A percentile compares a stretch with the other conserved stretches of the same genome.
These are phyloP conservation scores for Lasioglossum baleicum DNA, from an alignment of 1,140 invertebrate genomes.

Conservation along the genomic window DNA sequence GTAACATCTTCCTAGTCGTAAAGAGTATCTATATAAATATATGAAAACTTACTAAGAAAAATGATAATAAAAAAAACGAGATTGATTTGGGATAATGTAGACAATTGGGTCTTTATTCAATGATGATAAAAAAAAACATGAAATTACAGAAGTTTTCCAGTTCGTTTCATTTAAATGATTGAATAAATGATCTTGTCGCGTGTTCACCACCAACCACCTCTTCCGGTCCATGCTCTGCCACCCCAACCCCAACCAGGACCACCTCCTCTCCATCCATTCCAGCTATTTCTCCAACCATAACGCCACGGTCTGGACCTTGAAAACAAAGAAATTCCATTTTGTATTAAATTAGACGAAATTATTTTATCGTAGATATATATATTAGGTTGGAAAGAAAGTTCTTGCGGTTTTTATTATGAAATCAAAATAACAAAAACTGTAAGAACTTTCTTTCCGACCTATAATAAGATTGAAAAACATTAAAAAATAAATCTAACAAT, in stretches of 20 bases:
- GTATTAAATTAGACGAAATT: too few relatives aligned
- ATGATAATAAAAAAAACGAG: neutral
- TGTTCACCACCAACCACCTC: constrained; percentile 6
- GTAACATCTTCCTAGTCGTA: too few relatives aligned
- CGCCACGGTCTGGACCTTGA: constrained; percentile 24
- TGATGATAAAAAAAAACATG: too few relatives aligned
- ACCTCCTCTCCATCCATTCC: constrained; percentile 3
- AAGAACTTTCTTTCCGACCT: too few relatives aligned
- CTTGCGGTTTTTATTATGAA: too few relatives aligned
- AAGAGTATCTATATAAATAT: too few relatives aligned
- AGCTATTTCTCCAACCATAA: neutral
- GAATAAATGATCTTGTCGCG: neutral
- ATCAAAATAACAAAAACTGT: too few relatives aligned
- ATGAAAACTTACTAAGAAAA: too few relatives aligned
- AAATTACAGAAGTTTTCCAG: neutral
- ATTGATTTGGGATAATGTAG: neutral
- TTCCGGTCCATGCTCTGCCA: constrained; percentile 9
- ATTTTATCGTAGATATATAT: too few relatives aligned
- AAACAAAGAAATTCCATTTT: neutral
- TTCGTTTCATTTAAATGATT: neutral
- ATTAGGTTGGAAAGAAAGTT: too few relatives aligned
- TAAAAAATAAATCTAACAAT: too few relatives aligned
- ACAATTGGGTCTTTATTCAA: neutral
- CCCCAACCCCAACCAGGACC: constrained; percentile 14
- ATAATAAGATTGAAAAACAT: too few relatives aligned